A percentile compares a stretch with the other conserved stretches of the same genome.
phyloP scores from a whole-genome alignment of 2,888 invertebrate species.

The Bursaphelenchus okinawaensis region DNA sequence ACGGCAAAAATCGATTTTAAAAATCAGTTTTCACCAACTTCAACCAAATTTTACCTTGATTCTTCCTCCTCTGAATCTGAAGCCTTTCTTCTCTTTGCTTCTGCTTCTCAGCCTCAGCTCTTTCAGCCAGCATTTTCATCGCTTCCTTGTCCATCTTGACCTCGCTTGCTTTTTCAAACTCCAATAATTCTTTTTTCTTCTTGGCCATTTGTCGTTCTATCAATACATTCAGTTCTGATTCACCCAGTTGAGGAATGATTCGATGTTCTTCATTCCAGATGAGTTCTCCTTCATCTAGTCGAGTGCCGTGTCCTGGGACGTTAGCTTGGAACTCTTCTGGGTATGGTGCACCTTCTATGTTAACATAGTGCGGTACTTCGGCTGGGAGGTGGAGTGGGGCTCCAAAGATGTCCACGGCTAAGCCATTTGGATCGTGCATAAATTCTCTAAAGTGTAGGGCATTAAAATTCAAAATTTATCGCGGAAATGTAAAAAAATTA shows the following conservation, averaged over 20 bases:
- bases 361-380: background rate
- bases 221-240: background rate
- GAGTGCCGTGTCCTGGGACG: background rate
- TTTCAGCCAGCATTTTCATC: background rate
- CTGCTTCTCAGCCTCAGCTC: background rate
- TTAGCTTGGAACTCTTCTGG: background rate
- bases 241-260: background rate
- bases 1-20: too few relatives aligned
- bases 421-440: background rate
- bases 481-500: too few relatives aligned
- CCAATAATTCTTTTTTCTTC: background rate
- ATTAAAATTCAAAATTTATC: too few relatives aligned
- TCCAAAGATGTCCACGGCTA: background rate
- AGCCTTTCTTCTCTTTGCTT: background rate
- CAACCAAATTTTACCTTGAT: background rate
- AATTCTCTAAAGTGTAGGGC: background rate
- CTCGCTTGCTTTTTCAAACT: background rate
- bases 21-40: background rate
- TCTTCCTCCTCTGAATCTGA: background rate
- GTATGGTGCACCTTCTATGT: background rate
- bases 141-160: background rate
- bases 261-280: background rate
- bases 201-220: background rate
- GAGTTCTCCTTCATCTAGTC: background rate
- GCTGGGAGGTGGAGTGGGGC: background rate